Evolutionary conservation across 2,113 vertebrate species (phyloP), one percentile per base, ranked within the genome.

Genomic region (Gymnobelideus leadbeateri): DNA sequence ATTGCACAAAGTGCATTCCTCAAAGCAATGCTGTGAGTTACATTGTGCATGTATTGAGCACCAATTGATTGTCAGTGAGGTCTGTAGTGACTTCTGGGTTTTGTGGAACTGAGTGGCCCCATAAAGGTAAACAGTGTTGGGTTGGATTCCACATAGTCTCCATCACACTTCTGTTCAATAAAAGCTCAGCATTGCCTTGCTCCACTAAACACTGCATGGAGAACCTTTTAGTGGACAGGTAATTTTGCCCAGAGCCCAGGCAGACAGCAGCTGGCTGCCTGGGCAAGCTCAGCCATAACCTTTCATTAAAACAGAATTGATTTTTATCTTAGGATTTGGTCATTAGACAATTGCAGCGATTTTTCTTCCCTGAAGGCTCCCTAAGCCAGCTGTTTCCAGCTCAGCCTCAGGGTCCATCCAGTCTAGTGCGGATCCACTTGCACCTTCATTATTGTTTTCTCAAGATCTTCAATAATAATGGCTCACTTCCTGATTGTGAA

Each of bases 291-390:
- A 52, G 12, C 0, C 0, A 0, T 90, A 50, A 93, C 91, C 46
- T 89, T 94, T 77, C 49, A 55, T 91, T n/a, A 92, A 93, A 90
- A n/a, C 23, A 89, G 28, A 43, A 8, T 89, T 92, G 61, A 51
- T 96, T 95, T 84, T 96, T 96, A 46, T 89, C 91, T 93, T 94
- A 47, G 49, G 95, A 57, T 90, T 54, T 43, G 51, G 90, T 12
- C 47, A 0, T 53, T 53, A 9, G 52, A 89, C 10, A 46, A 31
- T 3, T 91, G 3, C 14, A 91, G 55, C 16, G 43, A 0, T 92
- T 95, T 95, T 93, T 54, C 90, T 94, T 61, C 68, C 21, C 37
- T 89, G 94, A 90, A 92, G 90, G 43, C 31, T 89, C n/a, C 37
- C 55, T 31, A 92, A 92, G 68, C 51, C 53, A 89, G 51, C 31